Evolutionary conservation across 2,797 vertebrate genomes (phyloP).

Genomic region (Danio aesculapii): DNA sequence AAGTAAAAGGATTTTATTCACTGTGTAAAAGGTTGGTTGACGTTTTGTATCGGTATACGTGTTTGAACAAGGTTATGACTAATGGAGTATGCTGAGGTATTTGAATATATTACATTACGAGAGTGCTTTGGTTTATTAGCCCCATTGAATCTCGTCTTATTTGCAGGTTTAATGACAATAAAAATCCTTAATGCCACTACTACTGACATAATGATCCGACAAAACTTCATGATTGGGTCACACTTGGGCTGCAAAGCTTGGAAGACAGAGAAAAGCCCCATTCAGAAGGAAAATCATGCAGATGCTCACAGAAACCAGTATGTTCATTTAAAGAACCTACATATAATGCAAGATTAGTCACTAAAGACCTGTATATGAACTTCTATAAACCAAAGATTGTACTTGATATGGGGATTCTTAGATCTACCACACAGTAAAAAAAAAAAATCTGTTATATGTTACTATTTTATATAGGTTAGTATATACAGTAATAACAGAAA

Average conservation of each 20-base stretch:
- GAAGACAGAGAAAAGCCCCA: constrained; percentile 33
- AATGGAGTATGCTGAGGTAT: constrained; percentile 22
- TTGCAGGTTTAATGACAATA: neutral
- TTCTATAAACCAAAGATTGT: neutral
- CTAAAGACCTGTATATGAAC: neutral
- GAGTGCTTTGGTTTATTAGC: constrained; percentile 31
- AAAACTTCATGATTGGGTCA: constrained; percentile 23
- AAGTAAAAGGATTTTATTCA: constrained; percentile 47
- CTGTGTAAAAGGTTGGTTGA: constrained; percentile 33
- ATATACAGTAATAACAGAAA: no score
- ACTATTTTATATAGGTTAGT: no score
- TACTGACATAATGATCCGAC: constrained; percentile 42
- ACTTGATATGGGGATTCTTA: neutral
- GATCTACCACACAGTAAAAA: no score
- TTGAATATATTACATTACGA: constrained; percentile 13
- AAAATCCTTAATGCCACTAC: constrained; percentile 16
- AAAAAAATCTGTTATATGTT: no score
- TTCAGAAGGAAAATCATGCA: constrained; percentile 23
- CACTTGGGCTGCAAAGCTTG: constrained; percentile 23
- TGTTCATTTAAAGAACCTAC: neutral
- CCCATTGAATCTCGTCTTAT: constrained; percentile 32
- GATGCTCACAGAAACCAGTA: neutral
- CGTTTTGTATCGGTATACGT: constrained; percentile 17
- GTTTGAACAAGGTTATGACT: constrained; percentile 25
- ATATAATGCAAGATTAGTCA: neutral